These are phyloP conservation scores for Apolygus lucorum DNA, from an alignment of 1,140 invertebrate species.

Conservation along the genomic window DNA sequence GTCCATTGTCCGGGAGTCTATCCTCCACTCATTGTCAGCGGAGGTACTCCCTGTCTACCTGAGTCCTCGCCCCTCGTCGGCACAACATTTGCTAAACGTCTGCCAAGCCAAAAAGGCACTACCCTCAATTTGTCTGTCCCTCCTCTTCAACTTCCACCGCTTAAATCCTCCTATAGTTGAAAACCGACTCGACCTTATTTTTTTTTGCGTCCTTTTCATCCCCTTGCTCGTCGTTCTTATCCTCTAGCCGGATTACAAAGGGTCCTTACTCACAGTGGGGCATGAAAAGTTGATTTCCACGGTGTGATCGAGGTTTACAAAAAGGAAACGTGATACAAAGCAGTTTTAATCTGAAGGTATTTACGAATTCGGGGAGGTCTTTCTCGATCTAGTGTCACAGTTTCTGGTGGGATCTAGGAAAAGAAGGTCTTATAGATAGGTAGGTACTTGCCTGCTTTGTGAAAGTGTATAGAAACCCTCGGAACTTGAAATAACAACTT, in stretches of 20 bases:
- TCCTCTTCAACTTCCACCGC: conserved; percentile 3
- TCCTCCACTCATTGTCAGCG: neutral
- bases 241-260: neutral
- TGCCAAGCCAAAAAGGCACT: conserved; percentile 14
- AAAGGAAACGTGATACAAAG: neutral
- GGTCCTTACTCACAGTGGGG: neutral
- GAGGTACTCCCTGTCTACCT: neutral
- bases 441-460: too few relatives aligned
- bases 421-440: too few relatives aligned
- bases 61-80: neutral
- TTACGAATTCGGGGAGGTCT: neutral
- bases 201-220: neutral
- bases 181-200: conserved; percentile 3
- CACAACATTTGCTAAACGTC: conserved; percentile 8
- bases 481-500: too few relatives aligned
- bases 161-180: conserved; percentile 11
- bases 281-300: conserved; percentile 11
- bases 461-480: too few relatives aligned
- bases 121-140: conserved; percentile 3
- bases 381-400: neutral
- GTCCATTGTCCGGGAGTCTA: conserved; percentile 1
- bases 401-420: too few relatives aligned
- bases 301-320: neutral
- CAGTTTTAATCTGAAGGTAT: neutral
- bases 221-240: neutral